A percentile compares a stretch with the other conserved stretches of the same genome.
Evolutionary conservation across 2,113 vertebrate genomes (phyloP).

Genomic region (Phalacrocorax carbo): DNA sequence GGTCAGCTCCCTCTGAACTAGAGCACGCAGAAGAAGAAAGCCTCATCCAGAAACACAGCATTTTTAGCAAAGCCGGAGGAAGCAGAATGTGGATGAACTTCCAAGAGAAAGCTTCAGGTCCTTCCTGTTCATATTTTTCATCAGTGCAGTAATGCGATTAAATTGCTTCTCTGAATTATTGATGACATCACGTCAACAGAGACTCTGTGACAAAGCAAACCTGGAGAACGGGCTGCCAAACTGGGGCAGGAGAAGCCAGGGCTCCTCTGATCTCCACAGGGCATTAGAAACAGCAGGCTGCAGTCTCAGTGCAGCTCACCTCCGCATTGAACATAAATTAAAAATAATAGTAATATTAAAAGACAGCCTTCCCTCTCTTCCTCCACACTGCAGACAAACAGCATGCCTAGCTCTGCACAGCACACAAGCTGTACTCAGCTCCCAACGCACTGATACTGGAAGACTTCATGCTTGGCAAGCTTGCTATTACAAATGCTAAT

Average conservation of each 20-base stretch:
- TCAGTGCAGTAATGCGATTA: background rate
- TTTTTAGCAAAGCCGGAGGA: background rate
- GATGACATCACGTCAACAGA: background rate
- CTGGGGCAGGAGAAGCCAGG: background rate
- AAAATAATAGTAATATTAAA: background rate
- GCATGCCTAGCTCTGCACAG: background rate
- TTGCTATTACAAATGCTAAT: slow-evolving; percentile 17
- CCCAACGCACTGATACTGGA: background rate
- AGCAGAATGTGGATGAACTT: background rate
- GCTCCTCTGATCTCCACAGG: background rate
- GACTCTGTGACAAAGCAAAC: slow-evolving; percentile 38
- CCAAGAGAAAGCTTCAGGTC: background rate
- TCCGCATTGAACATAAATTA: background rate
- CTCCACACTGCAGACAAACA: slow-evolving; percentile 27
- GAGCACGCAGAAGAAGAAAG: background rate
- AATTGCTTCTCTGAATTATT: slow-evolving; percentile 52
- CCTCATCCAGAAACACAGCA: background rate
- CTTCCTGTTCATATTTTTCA: slow-evolving; percentile 10
- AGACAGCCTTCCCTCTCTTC: background rate
- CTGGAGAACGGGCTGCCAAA: background rate
- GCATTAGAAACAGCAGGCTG: background rate
- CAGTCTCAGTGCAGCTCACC: background rate
- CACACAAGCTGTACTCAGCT: background rate
- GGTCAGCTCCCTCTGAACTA: background rate
- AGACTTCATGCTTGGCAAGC: slow-evolving; percentile 22